Evolutionary conservation across 1,140 invertebrate genomes (phyloP).

Genomic region (Steinernema khuongi): DNA sequence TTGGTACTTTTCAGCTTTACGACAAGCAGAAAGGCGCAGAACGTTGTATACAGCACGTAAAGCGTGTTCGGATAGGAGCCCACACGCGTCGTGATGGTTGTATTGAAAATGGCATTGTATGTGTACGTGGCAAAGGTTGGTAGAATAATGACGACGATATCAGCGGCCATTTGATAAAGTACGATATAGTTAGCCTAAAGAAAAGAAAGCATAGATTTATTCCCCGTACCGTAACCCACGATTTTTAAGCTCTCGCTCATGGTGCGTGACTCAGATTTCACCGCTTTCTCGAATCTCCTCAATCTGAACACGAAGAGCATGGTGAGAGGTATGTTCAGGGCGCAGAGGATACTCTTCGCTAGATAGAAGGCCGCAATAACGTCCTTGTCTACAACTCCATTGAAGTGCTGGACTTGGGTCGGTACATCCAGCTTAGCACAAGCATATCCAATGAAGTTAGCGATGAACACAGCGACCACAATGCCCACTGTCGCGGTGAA

Average conservation of each 20-base stretch:
- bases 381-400: neutral
- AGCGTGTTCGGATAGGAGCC: neutral
- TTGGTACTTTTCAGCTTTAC: neutral
- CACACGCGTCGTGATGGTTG: neutral
- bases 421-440: too few species aligned
- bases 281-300: neutral
- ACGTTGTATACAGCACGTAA: neutral
- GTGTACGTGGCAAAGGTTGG: neutral
- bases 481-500: neutral
- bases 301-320: neutral
- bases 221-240: neutral
- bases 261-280: neutral
- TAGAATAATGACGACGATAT: neutral
- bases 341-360: neutral
- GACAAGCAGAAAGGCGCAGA: neutral
- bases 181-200: neutral
- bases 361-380: neutral
- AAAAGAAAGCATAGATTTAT: neutral
- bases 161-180: neutral
- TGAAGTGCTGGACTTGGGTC: neutral
- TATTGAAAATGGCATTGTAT: neutral
- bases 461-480: neutral
- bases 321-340: neutral
- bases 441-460: neutral
- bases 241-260: neutral